These are phyloP conservation scores for Mormyrus iriodes DNA, from an alignment of 2,113 vertebrate species.

Conservation along the genomic window DNA sequence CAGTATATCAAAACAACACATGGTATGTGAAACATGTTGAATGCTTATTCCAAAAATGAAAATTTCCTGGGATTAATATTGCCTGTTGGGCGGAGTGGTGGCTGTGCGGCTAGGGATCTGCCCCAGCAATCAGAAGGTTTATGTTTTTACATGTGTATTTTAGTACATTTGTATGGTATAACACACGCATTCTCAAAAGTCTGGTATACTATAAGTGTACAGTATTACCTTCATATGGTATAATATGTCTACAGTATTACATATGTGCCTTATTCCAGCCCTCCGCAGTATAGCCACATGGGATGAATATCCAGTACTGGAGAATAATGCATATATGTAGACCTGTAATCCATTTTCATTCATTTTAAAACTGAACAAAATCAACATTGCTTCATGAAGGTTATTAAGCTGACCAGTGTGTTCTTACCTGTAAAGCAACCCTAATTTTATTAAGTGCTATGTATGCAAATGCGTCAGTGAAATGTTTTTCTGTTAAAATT, in stretches of 20 bases:
- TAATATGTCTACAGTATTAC: background rate
- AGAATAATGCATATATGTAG: background rate
- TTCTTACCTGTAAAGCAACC: background rate
- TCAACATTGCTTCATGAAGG: background rate
- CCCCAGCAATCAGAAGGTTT: too few relatives aligned
- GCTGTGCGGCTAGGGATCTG: too few relatives aligned
- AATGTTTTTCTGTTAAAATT: background rate
- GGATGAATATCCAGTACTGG: background rate
- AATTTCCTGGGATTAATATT: background rate
- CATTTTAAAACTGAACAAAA: background rate
- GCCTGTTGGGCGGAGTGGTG: too few relatives aligned
- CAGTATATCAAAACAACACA: background rate
- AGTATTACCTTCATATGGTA: background rate
- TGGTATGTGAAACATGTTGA: background rate
- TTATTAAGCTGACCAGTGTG: background rate
- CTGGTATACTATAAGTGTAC: background rate
- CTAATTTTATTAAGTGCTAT: background rate
- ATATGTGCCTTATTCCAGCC: background rate
- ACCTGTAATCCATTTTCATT: background rate
- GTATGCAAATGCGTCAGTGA: background rate
- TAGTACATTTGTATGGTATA: background rate
- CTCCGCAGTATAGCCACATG: background rate
- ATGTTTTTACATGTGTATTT: background rate
- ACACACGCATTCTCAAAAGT: background rate
- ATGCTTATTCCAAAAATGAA: background rate